Percentiles rank a stretch among this genome's conserved stretches.
phyloP scores from a whole-genome alignment of 2,888 invertebrate species.

The Steinernema carpocapsae region DNA sequence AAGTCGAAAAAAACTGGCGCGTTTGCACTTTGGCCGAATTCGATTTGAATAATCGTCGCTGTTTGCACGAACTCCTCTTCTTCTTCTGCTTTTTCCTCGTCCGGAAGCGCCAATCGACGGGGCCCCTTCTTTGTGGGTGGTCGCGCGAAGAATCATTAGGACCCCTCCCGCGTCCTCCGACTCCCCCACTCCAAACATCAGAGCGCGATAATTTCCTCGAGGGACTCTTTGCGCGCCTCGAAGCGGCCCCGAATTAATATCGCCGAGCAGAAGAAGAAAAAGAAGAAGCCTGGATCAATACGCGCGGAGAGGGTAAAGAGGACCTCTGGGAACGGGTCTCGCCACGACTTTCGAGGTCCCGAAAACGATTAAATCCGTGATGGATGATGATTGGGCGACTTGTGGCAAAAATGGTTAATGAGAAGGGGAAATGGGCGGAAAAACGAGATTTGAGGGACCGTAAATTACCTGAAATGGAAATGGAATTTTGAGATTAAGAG shows the following conservation, averaged over 20 bases:
- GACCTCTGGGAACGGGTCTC: constrained; percentile 17
- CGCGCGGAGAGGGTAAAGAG: constrained; percentile 18
- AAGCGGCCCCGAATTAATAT: constrained; percentile 10
- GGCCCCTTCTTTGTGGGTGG: no score
- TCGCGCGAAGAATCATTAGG: neutral
- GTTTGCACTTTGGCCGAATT: neutral
- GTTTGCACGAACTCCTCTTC: no score
- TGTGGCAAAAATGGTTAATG: no score
- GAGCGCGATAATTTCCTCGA: constrained; percentile 13
- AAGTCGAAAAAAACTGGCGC: constrained; percentile 18
- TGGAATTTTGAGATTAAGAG: no score
- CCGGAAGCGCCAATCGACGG: neutral
- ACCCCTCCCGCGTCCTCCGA: no score
- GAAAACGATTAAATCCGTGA: no score
- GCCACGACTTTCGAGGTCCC: constrained; percentile 14
- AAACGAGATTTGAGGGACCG: no score
- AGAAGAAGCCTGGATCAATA: neutral
- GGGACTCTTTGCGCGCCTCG: neutral
- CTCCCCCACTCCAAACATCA: constrained; percentile 22
- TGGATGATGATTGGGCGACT: no score
- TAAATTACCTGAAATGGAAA: no score
- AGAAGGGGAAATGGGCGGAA: no score
- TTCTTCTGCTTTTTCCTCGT: no score
- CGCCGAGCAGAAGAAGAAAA: neutral
- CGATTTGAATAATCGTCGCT: neutral